A percentile compares a stretch with the other conserved stretches of the same genome.
Conservation (phyloP, 2,797 vertebrate species). For the Xenopus petersii region DNA sequence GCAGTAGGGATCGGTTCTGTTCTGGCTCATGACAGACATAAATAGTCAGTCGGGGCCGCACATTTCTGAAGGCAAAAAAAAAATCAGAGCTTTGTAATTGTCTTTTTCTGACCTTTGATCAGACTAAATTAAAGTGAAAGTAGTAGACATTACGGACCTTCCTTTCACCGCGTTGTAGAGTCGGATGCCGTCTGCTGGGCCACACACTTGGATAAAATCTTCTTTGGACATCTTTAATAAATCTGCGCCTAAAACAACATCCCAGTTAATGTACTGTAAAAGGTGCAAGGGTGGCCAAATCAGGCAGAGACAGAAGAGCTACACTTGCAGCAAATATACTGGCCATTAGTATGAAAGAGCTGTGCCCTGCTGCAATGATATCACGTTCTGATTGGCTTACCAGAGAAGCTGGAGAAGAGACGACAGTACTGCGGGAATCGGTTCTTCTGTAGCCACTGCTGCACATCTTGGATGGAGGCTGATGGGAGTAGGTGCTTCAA, state of each 20-base stretch:
- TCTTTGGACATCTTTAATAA: constrained; percentile 90
- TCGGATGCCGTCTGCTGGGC: constrained; percentile 90
- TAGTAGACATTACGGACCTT: constrained; percentile 69
- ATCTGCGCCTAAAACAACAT: constrained; percentile 75
- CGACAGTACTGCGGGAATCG: constrained; percentile 88
- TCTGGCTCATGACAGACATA: constrained; percentile 86
- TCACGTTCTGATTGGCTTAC: constrained; percentile 58
- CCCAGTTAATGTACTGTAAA: too few relatives aligned
- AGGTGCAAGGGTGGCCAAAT: too few relatives aligned
- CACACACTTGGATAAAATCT: constrained; percentile 92
- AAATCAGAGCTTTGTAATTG: too few relatives aligned
- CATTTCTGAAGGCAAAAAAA: constrained; percentile 60
- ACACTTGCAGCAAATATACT: too few relatives aligned
- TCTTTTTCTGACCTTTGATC: too few relatives aligned
- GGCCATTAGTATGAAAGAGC: too few relatives aligned
- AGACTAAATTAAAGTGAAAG: too few relatives aligned
- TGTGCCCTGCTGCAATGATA: too few relatives aligned
- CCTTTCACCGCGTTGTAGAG: constrained; percentile 92
- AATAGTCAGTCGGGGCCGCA: constrained; percentile 87
- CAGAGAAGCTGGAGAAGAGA: constrained; percentile 91
- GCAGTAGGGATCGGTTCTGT: constrained; percentile 68
- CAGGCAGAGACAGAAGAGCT: too few relatives aligned
- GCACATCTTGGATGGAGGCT: constrained; percentile 83
- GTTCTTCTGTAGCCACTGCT: constrained; percentile 90
- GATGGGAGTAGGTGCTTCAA: constrained; percentile 83